Evolutionary conservation across 2,797 vertebrate species (phyloP), one percentile per base, ranked within the genome.

Genomic region (Apogon hyalosoma): DNA sequence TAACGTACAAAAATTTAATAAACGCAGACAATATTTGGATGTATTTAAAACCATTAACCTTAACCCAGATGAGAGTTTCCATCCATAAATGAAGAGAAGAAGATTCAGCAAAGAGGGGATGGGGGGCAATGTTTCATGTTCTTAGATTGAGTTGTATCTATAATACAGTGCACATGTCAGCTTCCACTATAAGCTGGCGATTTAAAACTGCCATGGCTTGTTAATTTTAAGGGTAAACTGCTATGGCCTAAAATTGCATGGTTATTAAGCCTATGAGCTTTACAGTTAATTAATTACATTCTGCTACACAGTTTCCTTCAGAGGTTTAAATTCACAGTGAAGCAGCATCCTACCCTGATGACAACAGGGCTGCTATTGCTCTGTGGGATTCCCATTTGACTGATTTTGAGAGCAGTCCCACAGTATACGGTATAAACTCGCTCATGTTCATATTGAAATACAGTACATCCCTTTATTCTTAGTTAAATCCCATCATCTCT

Each of bases 401-500:
- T 36, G 28, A 71, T 12, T 47, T 47, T 21, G 15, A 11, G 3
- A 47, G 40, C 41, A 14, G 41, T n/a, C 12, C 2, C 12, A n/a
- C n/a, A n/a, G 41, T n/a, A 42, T 47, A 24, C 61, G 21, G 45
- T 58, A 11, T 63, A 47, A 51, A 75, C 64, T 63, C 73, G 65
- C 82, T 57, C 73, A 61, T 77, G 71, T 64, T 77, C 56, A 47
- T 31, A 45, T 48, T 38, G 51, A 62, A 77, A 80, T 62, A 70
- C 60, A 73, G 55, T 64, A 48, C 11, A 51, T 63, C 53, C 49
- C 56, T 81, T 80, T 81, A 67, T 83, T 82, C 18, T 21, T 54
- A 13, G 45, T 78, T 76, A 80, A 73, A 79, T 84, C 73, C 76
- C 50, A 38, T 84, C 75, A 74, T 70, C 71, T 83, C 70, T 64